phyloP scores from a whole-genome alignment of 2,113 vertebrate species.

The Crotalus tigris region DNA sequence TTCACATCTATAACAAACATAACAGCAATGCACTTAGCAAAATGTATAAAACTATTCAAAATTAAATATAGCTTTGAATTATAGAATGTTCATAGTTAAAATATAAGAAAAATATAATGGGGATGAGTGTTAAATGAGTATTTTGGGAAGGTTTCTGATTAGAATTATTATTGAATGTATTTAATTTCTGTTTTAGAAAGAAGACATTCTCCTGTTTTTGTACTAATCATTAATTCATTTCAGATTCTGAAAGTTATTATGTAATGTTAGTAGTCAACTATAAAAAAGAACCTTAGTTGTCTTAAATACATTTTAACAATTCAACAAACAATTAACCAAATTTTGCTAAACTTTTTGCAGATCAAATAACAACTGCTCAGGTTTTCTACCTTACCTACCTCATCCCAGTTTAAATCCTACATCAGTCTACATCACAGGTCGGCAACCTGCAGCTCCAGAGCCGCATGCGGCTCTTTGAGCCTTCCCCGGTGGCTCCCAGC shows the following conservation, averaged over 20 bases:
- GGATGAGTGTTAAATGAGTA: not conserved
- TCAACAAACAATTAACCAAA: not conserved
- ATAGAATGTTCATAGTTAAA: not conserved
- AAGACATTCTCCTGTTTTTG: not conserved
- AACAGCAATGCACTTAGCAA: not conserved
- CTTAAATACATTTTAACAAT: not conserved
- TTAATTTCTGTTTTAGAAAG: not conserved
- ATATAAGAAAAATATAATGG: too few relatives aligned
- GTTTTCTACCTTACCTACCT: not conserved
- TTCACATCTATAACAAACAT: conserved; percentile 74
- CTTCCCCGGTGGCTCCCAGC: too few relatives aligned
- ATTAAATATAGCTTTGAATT: not conserved
- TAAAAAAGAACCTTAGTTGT: not conserved
- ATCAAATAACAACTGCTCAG: not conserved
- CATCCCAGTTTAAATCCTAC: not conserved
- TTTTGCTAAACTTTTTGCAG: not conserved
- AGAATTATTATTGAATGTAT: not conserved
- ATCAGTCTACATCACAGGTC: not conserved
- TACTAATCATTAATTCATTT: not conserved
- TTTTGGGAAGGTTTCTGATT: not conserved
- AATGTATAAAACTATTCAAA: not conserved
- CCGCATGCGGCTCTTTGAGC: too few relatives aligned
- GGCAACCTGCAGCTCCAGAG: too few relatives aligned
- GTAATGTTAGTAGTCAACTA: not conserved
- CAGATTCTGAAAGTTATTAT: not conserved